A percentile compares a stretch with the other conserved stretches of the same genome.
Conservation (phyloP, 2,797 vertebrate genomes). For the Lagorchestes hirsutus region DNA sequence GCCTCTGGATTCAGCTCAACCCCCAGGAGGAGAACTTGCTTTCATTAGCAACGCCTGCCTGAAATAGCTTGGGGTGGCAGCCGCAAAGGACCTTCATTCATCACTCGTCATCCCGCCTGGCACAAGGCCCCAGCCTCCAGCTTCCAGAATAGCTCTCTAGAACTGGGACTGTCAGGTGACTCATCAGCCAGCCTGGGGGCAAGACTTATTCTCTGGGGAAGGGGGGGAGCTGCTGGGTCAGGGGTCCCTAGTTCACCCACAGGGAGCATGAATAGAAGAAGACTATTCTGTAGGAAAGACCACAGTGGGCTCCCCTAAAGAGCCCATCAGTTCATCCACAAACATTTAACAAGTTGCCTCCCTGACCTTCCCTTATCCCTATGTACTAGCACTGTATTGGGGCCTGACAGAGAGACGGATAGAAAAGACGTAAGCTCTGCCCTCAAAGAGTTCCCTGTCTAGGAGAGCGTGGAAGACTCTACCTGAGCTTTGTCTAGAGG, state of each 20-base stretch:
- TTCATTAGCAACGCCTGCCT: constrained; percentile 1
- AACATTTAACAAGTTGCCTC: not conserved
- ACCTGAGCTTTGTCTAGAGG: not conserved
- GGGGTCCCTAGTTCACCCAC: not conserved
- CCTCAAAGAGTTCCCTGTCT: not conserved
- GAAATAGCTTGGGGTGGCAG: constrained; percentile 9
- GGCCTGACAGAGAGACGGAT: not conserved
- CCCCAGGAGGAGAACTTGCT: constrained; percentile 2
- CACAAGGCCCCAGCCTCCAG: not conserved
- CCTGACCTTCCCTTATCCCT: not conserved
- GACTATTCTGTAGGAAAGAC: not conserved
- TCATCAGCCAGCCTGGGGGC: not conserved
- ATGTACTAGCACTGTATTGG: not conserved
- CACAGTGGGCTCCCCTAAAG: not conserved
- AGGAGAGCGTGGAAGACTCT: not conserved
- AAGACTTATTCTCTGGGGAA: not conserved
- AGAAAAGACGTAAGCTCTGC: not conserved
- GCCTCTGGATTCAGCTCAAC: not conserved
- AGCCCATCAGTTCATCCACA: not conserved
- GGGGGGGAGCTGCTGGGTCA: not conserved
- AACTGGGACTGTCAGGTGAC: not conserved
- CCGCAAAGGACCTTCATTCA: constrained; percentile 8
- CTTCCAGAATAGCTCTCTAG: constrained; percentile 10
- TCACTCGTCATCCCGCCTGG: not conserved
- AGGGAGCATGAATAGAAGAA: not conserved